Evolutionary conservation across 2,888 invertebrate genomes (phyloP), one percentile per base, ranked within the genome.

Genomic region (Nipponacmea schrenckii): DNA sequence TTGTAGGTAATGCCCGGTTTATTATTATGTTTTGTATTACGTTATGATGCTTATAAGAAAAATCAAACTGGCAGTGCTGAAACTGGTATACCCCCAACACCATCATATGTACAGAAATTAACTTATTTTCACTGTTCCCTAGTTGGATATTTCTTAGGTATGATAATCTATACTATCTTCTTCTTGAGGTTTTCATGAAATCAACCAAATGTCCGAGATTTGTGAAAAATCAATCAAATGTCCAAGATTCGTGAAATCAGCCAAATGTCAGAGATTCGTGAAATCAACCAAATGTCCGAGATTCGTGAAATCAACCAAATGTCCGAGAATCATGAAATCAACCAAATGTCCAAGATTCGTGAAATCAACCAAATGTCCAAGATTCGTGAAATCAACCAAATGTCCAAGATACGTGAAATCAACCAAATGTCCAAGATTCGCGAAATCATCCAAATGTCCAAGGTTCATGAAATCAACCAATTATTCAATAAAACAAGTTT

Each of bases 111-210:
- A 67, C 87, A 87, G 76, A 83, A 83, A 78, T 80, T 89, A 85
- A 96, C 96, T 86, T 98, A 98, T 92, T 98, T 98, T 92, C 98
- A 98, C 91, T 98, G 97, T 92, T 97, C 97, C 86, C 92, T 98
- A 88, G 93, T 98, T 90, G 98, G 98, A 87, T 96, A 98, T 91
- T 97, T 97, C 91, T 92, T 98, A 89, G 97, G 97, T 84, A 79
- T 80, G 76, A 3, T 44, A 45, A 44, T 20, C 17, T 20, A 20
- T 27, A 44, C 24, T 12, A 27, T 24, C 1, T n/a, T n/a, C n/a
- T n/a, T n/a, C n/a, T n/a, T n/a, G n/a, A n/a, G n/a, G n/a, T 67
- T 70, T 27, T 46, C 48, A 10, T 44, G 67, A 45, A 31, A n/a
- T n/a, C n/a, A n/a, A n/a, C n/a, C n/a, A n/a, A n/a, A n/a, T n/a